Base-by-base conservation (phyloP, 2,888 invertebrate genomes). In the Cataglyphis cursor region DNA sequence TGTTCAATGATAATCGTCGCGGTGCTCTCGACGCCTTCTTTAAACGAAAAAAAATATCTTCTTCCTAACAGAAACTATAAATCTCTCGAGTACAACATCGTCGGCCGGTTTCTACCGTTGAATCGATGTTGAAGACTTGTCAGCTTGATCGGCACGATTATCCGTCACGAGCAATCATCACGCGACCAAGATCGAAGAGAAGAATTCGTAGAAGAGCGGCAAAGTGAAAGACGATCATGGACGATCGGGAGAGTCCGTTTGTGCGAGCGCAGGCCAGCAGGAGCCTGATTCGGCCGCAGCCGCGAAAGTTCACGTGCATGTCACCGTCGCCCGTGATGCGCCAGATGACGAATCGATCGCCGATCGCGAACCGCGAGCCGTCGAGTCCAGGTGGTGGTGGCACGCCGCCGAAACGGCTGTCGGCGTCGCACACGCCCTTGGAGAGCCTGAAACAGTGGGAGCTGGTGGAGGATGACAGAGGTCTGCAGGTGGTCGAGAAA, bases 401-500 rank as follows among this genome's bases (percentile, higher is more conserved):
- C n/a, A 51, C 48, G 48, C 18, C 85, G 18, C 1, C 87, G 48
- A 66, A 87, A 8, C 87, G 82, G 15, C 41, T 86, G 51, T 44
- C 73, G 3, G 73, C 66, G 15, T n/a, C 86, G 5, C 90, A 85
- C 41, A 21, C 85, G 21, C 83, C 90, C 6, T 41, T 90, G 68
- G 93, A 94, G 41, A 89, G 91, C 65, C 82, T 94, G 24, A 93
- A 93, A 21, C 93, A 94, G 83, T 94, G 93, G 93, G 91, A 93
- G 62, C 86, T 94, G 84, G 92, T 93, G 4, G 91, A 93, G 86
- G 92, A 92, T 51, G 95, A 94, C 1, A 88, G 95, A 85, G 94
- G 95, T 48, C 88, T 95, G 6, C 92, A 92, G 35, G 94, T 95
- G 21, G 94, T 95, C 0, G 95, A 95, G 86, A 95, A 93, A 80